These are phyloP conservation scores for Diuraphis noxia DNA, from an alignment of 1,140 invertebrate genomes.

Conservation along the genomic window DNA sequence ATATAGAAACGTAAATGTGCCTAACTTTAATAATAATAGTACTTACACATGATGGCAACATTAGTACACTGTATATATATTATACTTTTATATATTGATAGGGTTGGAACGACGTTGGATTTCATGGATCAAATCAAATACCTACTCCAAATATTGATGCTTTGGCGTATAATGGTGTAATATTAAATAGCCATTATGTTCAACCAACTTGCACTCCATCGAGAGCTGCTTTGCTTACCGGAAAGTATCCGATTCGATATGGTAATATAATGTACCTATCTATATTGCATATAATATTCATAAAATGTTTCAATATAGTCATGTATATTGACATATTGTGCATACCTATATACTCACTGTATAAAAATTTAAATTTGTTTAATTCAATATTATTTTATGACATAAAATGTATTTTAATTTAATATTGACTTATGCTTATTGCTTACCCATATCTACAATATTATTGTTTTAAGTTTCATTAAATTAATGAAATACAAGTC, in stretches of 20 bases:
- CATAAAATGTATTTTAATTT: too few species aligned
- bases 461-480: not conserved
- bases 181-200: constrained; percentile 67
- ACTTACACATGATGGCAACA: not conserved
- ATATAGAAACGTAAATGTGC: not conserved
- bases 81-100: constrained; percentile 57
- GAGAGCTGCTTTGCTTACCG: constrained; percentile 67
- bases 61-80: not conserved
- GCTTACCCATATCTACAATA: too few species aligned
- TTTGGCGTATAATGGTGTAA: constrained; percentile 67
- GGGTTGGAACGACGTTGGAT: constrained; percentile 76
- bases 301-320: too few species aligned
- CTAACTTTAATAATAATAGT: not conserved
- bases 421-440: too few species aligned
- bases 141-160: constrained; percentile 72
- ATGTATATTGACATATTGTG: too few species aligned
- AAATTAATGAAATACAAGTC: not conserved
- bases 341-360: too few species aligned
- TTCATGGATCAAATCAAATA: constrained; percentile 71
- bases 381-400: too few species aligned
- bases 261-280: constrained; percentile 60
- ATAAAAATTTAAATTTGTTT: too few species aligned
- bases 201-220: constrained; percentile 68
- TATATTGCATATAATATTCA: too few species aligned
- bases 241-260: constrained; percentile 67